Evolutionary conservation across 2,113 vertebrate genomes (phyloP), one percentile per base, ranked within the genome.

Genomic region (Rattus rattus): DNA sequence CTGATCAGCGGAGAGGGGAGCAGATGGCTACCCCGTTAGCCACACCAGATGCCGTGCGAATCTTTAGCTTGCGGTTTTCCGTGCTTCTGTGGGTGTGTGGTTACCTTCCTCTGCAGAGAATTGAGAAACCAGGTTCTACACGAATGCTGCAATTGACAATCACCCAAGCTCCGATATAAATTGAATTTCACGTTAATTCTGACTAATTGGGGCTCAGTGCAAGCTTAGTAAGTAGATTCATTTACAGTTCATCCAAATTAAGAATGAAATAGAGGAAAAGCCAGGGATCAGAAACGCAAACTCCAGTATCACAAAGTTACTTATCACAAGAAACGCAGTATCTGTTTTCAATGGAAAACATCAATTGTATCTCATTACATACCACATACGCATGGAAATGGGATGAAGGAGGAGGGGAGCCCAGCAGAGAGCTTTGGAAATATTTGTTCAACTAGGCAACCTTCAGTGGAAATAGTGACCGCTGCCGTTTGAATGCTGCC

Each of bases 321-420:
- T 54, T 47, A 13, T 0, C 47, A 22, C 17, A 63, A n/a, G 39
- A 80, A 17, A 43, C 17, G 3, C 1, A 1, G 7, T 17, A 4
- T 54, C 61, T 77, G 1, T 47, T 76, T 61, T 30, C 36, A 7
- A 77, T 39, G 67, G 75, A 61, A 54, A 49, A 1, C 17, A 1
- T 20, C 12, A 36, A 11, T 24, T 56, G 49, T 1, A 14, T 26
- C 28, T 88, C 36, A n/a, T 20, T 9, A 36, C 70, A 5, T 26
- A 59, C 7, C 0, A 7, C 0, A 1, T 0, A 0, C 36, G 2
- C 0, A 1, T 1, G 0, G 26, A 12, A 2, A 3, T 20, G 52
- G 19, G 47, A 1, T 17, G 16, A 1, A 52, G 76, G 5, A 12
- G 0, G 4, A 13, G 24, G 43, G 30, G 22, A 14, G 24, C 54